phyloP scores from a whole-genome alignment of 2,888 invertebrate species.

The Tuta absoluta region DNA sequence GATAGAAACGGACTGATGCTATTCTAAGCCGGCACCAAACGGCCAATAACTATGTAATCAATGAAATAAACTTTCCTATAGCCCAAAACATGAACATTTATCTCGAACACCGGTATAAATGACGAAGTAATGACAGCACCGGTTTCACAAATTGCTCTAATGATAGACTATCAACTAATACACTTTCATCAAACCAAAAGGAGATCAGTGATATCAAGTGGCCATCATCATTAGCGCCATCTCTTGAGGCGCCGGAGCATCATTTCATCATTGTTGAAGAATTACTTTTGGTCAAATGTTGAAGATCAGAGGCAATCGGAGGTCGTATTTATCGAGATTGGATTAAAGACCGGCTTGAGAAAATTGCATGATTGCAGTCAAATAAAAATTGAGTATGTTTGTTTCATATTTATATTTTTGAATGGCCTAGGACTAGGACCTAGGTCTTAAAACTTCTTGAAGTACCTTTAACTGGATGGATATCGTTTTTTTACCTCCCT shows the following conservation, averaged over 20 bases:
- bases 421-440: no score
- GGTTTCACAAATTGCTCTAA: conserved; percentile 4
- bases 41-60: neutral
- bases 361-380: neutral
- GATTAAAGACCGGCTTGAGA: neutral
- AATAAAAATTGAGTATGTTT: no score
- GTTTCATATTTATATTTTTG: no score
- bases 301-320: neutral
- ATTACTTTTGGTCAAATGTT: neutral
- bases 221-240: conserved; percentile 26
- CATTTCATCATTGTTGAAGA: neutral
- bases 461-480: no score
- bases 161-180: conserved; percentile 32
- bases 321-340: neutral
- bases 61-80: neutral
- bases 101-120: neutral
- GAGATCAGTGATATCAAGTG: conserved; percentile 24
- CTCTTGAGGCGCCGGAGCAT: conserved; percentile 17
- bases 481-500: no score
- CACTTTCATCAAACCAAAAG: conserved; percentile 28
- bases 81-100: neutral
- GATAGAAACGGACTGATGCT: no score
- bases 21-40: no score
- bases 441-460: no score
- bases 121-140: conserved; percentile 8